Percentiles rank a stretch among this genome's conserved stretches.
Evolutionary conservation across 2,888 invertebrate genomes (phyloP).

Genomic region (Ryuthela nishihirai): DNA sequence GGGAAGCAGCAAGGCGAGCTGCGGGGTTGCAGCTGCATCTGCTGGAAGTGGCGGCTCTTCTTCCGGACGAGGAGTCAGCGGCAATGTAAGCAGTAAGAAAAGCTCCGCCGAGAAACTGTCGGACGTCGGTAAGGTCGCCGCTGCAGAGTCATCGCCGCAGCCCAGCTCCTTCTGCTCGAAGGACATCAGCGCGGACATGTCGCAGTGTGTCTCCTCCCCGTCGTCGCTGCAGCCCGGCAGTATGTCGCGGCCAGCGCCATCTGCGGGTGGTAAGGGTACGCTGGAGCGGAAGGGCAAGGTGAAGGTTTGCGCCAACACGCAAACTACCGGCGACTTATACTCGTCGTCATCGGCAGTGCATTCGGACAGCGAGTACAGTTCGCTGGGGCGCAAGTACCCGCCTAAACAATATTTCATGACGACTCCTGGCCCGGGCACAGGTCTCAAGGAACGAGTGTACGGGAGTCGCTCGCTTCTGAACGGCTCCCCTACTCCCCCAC

Average conservation of each 20-base stretch:
- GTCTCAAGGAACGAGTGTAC: slow-evolving; percentile 45
- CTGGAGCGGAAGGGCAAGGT: slow-evolving; percentile 60
- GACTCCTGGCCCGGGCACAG: slow-evolving; percentile 41
- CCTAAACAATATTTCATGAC: slow-evolving; percentile 34
- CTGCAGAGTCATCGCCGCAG: slow-evolving; percentile 2
- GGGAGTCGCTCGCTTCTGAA: slow-evolving; percentile 47
- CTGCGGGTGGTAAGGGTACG: slow-evolving; percentile 7
- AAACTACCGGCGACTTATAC: slow-evolving; percentile 58
- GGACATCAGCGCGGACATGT: slow-evolving; percentile 10
- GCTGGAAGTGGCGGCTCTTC: too few species aligned
- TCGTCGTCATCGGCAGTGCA: slow-evolving; percentile 24
- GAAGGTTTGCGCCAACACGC: slow-evolving; percentile 85
- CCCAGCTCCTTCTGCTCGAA: slow-evolving; percentile 1
- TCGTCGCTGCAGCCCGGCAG: too few species aligned
- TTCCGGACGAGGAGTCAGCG: background rate
- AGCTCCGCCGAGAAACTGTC: slow-evolving; percentile 24
- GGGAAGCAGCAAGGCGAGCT: slow-evolving; percentile 1
- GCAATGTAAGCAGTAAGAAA: background rate
- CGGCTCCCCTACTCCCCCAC: slow-evolving; percentile 42
- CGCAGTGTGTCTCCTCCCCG: too few species aligned
- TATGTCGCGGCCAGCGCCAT: too few species aligned
- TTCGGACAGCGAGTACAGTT: slow-evolving; percentile 41
- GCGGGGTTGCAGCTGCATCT: background rate
- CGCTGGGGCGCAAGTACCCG: slow-evolving; percentile 28
- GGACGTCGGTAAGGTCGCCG: background rate